Evolutionary conservation across 1,140 invertebrate species (phyloP), one percentile per base, ranked within the genome.

Genomic region (Pararge aegeria): DNA sequence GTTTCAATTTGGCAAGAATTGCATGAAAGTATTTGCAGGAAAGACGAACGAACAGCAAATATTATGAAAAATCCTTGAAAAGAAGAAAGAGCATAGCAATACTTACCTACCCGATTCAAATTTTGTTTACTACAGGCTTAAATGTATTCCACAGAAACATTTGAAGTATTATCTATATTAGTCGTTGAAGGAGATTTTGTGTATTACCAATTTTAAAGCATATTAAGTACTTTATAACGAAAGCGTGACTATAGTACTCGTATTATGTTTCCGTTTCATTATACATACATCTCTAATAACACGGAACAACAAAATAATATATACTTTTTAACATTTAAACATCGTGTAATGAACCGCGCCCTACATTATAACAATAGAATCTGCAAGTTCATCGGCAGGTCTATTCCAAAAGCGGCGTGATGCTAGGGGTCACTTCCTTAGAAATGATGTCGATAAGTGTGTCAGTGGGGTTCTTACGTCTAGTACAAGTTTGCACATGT

Each of bases 281-380:
- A 34, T 12, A 34, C 9, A 1, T 34, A 34, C 30, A 0, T 34
- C 30, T 34, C 9, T 4, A 13, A 29, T 56, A 48, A 56, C 21
- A 21, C 27, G 44, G 27, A 48, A 37, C 46, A 51, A 19, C 3
- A 1, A 49, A 48, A 5, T 4, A n/a, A 21, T 6, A 44, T 27
- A 16, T 13, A 3, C 52, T 2, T 44, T n/a, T 20, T 37, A 48
- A 30, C 24, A 50, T 49, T 38, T 34, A 50, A 24, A 9, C 12
- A 9, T 57, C 46, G 38, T 48, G 29, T 56, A 56, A 56, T 21
- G 38, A 42, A 15, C 12, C 15, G 30, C 16, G 20, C 24, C 20
- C 15, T 6, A 49, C 29, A 19, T 34, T 4, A 40, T 21, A 38
- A 57, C 46, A 57, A 50, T 49, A 38, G 46, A 57, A 57, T 5